Evolutionary conservation across 1,140 invertebrate genomes (phyloP).

Genomic region (Drosophila kanapiae): DNA sequence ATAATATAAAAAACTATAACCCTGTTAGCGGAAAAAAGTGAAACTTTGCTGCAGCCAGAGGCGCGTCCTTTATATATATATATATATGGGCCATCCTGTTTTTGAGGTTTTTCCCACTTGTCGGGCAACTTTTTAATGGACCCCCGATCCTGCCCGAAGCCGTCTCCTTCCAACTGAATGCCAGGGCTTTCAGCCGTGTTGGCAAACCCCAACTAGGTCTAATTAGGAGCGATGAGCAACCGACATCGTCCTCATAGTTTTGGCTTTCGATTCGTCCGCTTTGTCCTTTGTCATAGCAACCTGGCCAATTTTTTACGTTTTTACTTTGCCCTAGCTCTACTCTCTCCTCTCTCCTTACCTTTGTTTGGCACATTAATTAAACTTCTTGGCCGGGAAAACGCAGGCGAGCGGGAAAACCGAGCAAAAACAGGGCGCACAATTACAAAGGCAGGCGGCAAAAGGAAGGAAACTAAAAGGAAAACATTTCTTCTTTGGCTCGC

Average conservation of each 20-base stretch:
- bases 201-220: constrained; percentile 66
- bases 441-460: constrained; percentile 34
- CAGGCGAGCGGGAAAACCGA: constrained; percentile 11
- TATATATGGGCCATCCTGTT: constrained; percentile 73
- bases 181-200: constrained; percentile 63
- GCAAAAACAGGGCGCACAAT: constrained; percentile 52
- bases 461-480: constrained; percentile 52
- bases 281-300: constrained; percentile 67
- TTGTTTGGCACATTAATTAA: constrained; percentile 74
- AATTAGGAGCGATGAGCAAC: constrained; percentile 77
- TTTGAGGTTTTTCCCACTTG: constrained; percentile 77
- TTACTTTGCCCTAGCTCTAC: not conserved
- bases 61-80: constrained; percentile 41
- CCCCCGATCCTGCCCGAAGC: not conserved
- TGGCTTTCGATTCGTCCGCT: constrained; percentile 51
- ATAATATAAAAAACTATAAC: constrained; percentile 38
- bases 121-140: constrained; percentile 71
- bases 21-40: constrained; percentile 43
- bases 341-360: constrained; percentile 8
- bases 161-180: constrained; percentile 44
- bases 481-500: constrained; percentile 54
- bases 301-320: constrained; percentile 48
- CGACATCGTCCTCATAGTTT: constrained; percentile 68
- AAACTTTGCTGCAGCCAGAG: constrained; percentile 54
- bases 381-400: constrained; percentile 48